Conservation (phyloP, 2,113 vertebrate genomes). For the Clarias gariepinus region DNA sequence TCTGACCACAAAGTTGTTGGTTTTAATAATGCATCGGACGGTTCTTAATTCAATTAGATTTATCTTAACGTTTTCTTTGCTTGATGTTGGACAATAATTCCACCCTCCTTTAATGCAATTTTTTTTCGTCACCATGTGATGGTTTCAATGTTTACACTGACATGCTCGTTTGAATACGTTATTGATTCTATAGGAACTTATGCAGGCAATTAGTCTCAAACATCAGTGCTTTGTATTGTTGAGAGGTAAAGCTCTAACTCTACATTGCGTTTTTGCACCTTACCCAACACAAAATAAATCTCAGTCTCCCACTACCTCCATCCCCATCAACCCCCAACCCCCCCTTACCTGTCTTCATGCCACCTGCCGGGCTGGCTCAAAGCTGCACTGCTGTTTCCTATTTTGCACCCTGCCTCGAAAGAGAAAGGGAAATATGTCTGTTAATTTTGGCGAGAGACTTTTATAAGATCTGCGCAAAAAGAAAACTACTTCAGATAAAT, state of each 20-base stretch:
- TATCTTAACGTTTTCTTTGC: no score
- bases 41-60: no score
- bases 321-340: no score
- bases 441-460: not conserved
- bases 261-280: not conserved
- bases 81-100: no score
- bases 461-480: not conserved
- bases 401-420: slow-evolving; percentile 25
- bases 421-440: not conserved
- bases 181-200: not conserved
- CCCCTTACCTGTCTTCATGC: not conserved
- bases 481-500: not conserved
- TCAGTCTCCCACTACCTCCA: no score
- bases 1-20: no score
- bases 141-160: not conserved
- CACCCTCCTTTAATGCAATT: no score
- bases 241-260: not conserved
- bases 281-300: not conserved
- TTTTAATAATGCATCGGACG: no score
- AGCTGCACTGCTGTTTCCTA: not conserved
- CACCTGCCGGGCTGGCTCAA: not conserved
- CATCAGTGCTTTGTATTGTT: not conserved
- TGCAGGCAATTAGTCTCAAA: not conserved
- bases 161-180: not conserved
- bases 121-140: not conserved